These are phyloP conservation scores for Blastobasis lacticolella DNA, from an alignment of 2,888 invertebrate species.

Conservation along the genomic window DNA sequence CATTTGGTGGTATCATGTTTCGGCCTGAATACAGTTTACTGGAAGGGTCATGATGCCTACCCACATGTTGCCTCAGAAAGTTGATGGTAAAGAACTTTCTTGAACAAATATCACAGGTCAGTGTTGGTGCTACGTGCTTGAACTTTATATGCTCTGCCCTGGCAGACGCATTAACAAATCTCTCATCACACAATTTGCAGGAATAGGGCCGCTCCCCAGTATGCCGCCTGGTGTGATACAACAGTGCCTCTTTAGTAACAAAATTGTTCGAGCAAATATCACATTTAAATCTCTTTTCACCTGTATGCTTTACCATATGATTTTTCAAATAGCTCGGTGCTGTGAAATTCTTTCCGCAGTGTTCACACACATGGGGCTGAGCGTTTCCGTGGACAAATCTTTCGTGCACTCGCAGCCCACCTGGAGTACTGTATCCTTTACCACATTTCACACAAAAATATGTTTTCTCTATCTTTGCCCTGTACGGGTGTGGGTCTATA, in stretches of 20 bases:
- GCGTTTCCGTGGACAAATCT: conserved; percentile 58
- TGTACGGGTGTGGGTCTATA: conserved; percentile 51
- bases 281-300: conserved; percentile 58
- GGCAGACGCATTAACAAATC: conserved; percentile 60
- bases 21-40: conserved; percentile 50
- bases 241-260: conserved; percentile 57
- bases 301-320: conserved; percentile 59
- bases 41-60: conserved; percentile 50
- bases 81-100: conserved; percentile 55
- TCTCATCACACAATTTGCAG: conserved; percentile 49
- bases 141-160: conserved; percentile 61
- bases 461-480: conserved; percentile 39
- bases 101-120: conserved; percentile 54
- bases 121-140: conserved; percentile 54
- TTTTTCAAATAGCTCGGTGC: conserved; percentile 57
- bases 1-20: conserved; percentile 37
- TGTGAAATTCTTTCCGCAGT: conserved; percentile 57
- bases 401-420: conserved; percentile 53
- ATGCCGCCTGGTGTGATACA: conserved; percentile 58
- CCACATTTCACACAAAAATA: conserved; percentile 47
- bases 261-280: conserved; percentile 46
- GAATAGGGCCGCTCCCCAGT: conserved; percentile 62
- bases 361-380: conserved; percentile 47
- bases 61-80: conserved; percentile 52
- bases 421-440: conserved; percentile 54